A percentile compares a stretch with the other conserved stretches of the same genome.
Evolutionary conservation across 2,888 invertebrate species (phyloP).

Genomic region (Lasioglossum villosulum): DNA sequence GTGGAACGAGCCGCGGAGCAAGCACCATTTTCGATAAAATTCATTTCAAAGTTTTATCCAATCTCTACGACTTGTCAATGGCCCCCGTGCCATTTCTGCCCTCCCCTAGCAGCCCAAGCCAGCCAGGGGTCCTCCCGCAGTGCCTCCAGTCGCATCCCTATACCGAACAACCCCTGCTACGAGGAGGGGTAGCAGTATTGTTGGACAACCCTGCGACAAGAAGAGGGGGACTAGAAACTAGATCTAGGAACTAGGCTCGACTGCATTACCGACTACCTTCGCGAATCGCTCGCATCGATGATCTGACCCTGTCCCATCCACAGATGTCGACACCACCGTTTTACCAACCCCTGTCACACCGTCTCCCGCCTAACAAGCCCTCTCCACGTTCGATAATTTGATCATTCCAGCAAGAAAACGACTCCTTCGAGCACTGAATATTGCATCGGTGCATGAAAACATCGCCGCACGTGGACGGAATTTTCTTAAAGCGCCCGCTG

Average conservation of each 20-base stretch:
- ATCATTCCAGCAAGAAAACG: constrained; percentile 13
- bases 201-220: constrained; percentile 74
- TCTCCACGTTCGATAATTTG: constrained; percentile 60
- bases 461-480: neutral
- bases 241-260: constrained; percentile 65
- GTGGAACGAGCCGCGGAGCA: neutral
- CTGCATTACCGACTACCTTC: constrained; percentile 79
- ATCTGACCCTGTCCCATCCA: constrained; percentile 58
- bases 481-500: neutral
- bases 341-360: constrained; percentile 71
- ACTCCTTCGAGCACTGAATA: neutral
- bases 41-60: constrained; percentile 44
- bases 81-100: constrained; percentile 55
- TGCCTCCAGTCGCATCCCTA: constrained; percentile 51
- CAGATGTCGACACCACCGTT: constrained; percentile 77
- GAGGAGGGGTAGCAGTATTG: constrained; percentile 34
- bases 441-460: neutral
- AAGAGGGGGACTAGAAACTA: constrained; percentile 56
- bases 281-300: constrained; percentile 32
- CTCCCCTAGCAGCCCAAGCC: constrained; percentile 53
- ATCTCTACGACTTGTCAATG: constrained; percentile 37
- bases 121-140: constrained; percentile 3
- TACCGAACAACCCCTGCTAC: constrained; percentile 52
- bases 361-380: constrained; percentile 53
- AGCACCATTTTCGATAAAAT: constrained; percentile 21